Percentiles rank a stretch among this genome's conserved stretches.
These are phyloP conservation scores for Cheilosia impressa DNA, from an alignment of 2,888 invertebrate species.

Conservation along the genomic window DNA sequence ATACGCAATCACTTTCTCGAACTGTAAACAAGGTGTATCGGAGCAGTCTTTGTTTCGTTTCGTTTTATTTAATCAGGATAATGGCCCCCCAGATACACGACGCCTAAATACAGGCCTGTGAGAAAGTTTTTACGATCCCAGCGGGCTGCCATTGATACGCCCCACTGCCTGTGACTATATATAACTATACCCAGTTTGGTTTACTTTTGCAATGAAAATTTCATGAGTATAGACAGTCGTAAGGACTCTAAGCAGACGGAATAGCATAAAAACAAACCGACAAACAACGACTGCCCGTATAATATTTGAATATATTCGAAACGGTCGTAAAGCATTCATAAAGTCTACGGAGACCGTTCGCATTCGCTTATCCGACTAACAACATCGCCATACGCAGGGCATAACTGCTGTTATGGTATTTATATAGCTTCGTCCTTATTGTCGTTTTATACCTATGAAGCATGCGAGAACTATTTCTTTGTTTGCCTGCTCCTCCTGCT, in stretches of 20 bases:
- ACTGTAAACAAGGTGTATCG: slow-evolving; percentile 15
- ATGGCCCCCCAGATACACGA: slow-evolving; percentile 54
- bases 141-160: slow-evolving; percentile 29
- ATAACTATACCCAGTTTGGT: slow-evolving; percentile 39
- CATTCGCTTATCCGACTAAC: slow-evolving; percentile 27
- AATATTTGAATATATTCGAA: slow-evolving; percentile 67
- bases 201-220: slow-evolving; percentile 63
- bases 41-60: slow-evolving; percentile 4
- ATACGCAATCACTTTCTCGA: slow-evolving; percentile 8
- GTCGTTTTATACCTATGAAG: slow-evolving; percentile 34
- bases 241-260: slow-evolving; percentile 35
- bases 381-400: slow-evolving; percentile 10
- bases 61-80: slow-evolving; percentile 66
- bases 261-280: slow-evolving; percentile 37
- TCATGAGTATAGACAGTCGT: slow-evolving; percentile 48
- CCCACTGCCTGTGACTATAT: not conserved
- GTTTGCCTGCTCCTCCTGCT: not conserved
- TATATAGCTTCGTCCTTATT: slow-evolving; percentile 41
- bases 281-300: slow-evolving; percentile 42
- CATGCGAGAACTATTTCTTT: slow-evolving; percentile 18
- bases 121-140: slow-evolving; percentile 50
- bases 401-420: slow-evolving; percentile 30
- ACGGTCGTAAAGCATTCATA: slow-evolving; percentile 60
- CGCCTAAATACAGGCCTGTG: slow-evolving; percentile 49
- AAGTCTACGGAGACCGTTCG: slow-evolving; percentile 25